Evolutionary conservation across 2,797 vertebrate species (phyloP).

Genomic region (Chelon labrosus): DNA sequence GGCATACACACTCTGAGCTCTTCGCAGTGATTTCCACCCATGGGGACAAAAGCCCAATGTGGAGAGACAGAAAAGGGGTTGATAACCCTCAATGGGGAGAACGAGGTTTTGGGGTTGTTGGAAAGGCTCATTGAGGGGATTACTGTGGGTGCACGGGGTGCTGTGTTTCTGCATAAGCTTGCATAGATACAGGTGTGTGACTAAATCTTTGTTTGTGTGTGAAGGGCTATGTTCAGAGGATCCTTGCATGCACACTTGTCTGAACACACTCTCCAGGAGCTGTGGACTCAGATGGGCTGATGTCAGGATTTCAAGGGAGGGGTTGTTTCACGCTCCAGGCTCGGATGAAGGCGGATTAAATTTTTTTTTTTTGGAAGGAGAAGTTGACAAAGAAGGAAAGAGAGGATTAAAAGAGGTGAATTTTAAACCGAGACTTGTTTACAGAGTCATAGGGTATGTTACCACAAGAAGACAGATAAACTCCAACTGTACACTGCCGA

Average conservation of each 20-base stretch:
- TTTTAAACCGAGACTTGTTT: conserved; percentile 81
- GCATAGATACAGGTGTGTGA: conserved; percentile 79
- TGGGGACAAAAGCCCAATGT: conserved; percentile 70
- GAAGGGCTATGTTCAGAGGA: conserved; percentile 68
- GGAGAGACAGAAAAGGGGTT: conserved; percentile 63
- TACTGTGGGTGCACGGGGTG: conserved; percentile 62
- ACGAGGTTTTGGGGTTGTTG: conserved; percentile 65
- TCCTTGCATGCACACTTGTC: conserved; percentile 69
- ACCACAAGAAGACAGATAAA: conserved; percentile 72
- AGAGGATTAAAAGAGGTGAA: conserved; percentile 77
- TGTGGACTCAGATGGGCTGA: conserved; percentile 75
- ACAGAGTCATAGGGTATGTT: conserved; percentile 73
- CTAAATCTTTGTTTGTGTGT: conserved; percentile 74
- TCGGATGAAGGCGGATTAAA: conserved; percentile 73
- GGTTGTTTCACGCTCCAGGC: conserved; percentile 60
- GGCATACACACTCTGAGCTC: conserved; percentile 63
- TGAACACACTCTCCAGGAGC: conserved; percentile 72
- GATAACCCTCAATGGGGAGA: conserved; percentile 68
- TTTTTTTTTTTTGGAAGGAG: conserved; percentile 54
- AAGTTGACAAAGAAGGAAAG: conserved; percentile 51
- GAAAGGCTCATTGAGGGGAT: conserved; percentile 68
- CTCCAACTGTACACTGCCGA: conserved; percentile 69
- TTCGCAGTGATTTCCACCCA: conserved; percentile 70
- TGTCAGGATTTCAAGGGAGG: conserved; percentile 73
- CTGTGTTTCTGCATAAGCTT: conserved; percentile 66